Evolutionary conservation across 2,797 vertebrate genomes (phyloP).

Genomic region (Scleropages formosus): DNA sequence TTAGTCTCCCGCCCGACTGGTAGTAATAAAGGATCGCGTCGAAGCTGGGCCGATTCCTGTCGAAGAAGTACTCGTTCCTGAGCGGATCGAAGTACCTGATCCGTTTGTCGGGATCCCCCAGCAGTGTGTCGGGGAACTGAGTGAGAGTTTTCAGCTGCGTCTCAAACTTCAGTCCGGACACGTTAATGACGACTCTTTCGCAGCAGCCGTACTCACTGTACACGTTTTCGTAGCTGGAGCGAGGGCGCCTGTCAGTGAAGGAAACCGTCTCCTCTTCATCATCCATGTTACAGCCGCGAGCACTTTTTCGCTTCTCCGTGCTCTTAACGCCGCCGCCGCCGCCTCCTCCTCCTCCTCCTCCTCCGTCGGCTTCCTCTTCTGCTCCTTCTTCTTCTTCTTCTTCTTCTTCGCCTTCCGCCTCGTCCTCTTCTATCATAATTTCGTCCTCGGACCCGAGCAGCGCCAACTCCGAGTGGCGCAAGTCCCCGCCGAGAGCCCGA

Average conservation of each 20-base stretch:
- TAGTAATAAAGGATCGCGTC: conserved; percentile 98
- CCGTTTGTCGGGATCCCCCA: conserved; percentile 90
- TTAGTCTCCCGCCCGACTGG: conserved; percentile 91
- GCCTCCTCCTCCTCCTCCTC: conserved; percentile 61
- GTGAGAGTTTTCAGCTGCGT: conserved; percentile 91
- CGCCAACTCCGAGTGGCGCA: conserved; percentile 90
- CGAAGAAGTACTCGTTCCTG: conserved; percentile 97
- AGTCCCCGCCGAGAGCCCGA: conserved; percentile 77
- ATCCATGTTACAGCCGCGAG: conserved; percentile 77
- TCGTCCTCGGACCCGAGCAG: conserved; percentile 90
- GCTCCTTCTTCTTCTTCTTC: conserved; percentile 66
- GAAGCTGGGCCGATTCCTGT: conserved; percentile 94
- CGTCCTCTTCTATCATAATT: conserved; percentile 89
- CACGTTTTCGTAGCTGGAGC: conserved; percentile 79
- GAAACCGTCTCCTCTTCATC: conserved; percentile 80
- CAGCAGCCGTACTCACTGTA: conserved; percentile 90
- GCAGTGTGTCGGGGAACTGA: conserved; percentile 92
- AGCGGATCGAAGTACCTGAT: conserved; percentile 96
- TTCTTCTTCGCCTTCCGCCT: conserved; percentile 61
- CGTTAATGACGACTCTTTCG: conserved; percentile 95
- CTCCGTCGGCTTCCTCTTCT: conserved; percentile 85
- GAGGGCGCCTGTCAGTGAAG: conserved; percentile 78
- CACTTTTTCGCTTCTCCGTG: conserved; percentile 65
- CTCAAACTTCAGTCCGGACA: conserved; percentile 93
- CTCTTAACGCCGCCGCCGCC: conserved; percentile 52